phyloP scores from a whole-genome alignment of 2,113 vertebrate genomes.

The Chionodraco myersi region DNA sequence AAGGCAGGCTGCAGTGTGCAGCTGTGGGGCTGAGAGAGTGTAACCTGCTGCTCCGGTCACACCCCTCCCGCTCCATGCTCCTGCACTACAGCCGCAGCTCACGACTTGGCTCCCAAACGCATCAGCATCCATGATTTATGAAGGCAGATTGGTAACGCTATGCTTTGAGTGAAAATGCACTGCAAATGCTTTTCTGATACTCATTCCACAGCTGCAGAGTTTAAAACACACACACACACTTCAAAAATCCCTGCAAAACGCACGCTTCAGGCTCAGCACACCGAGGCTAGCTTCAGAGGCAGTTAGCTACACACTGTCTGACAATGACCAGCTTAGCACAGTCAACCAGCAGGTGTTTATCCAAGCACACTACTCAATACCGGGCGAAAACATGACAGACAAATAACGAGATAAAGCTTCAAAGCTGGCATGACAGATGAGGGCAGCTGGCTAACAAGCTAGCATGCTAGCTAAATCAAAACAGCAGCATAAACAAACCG shows the following conservation, averaged over 20 bases:
- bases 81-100: constrained; percentile 51
- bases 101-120: constrained; percentile 51
- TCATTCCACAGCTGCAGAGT: constrained; percentile 2
- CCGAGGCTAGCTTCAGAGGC: neutral
- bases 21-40: constrained; percentile 35
- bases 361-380: neutral
- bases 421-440: constrained; percentile 52
- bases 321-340: neutral
- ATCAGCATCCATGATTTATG: constrained; percentile 23
- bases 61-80: constrained; percentile 65
- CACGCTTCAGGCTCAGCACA: neutral
- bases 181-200: neutral
- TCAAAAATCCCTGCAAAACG: constrained; percentile 35
- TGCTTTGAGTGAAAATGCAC: neutral
- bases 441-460: constrained; percentile 57
- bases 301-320: neutral
- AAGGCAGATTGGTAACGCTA: constrained; percentile 2
- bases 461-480: constrained; percentile 60
- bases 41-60: constrained; percentile 64
- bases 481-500: constrained; percentile 71
- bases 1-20: constrained; percentile 33
- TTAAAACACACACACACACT: neutral
- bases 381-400: neutral
- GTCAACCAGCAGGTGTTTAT: neutral
- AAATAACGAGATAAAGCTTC: neutral